Conservation (phyloP, 2,888 invertebrate species). For the Autographa gamma region DNA sequence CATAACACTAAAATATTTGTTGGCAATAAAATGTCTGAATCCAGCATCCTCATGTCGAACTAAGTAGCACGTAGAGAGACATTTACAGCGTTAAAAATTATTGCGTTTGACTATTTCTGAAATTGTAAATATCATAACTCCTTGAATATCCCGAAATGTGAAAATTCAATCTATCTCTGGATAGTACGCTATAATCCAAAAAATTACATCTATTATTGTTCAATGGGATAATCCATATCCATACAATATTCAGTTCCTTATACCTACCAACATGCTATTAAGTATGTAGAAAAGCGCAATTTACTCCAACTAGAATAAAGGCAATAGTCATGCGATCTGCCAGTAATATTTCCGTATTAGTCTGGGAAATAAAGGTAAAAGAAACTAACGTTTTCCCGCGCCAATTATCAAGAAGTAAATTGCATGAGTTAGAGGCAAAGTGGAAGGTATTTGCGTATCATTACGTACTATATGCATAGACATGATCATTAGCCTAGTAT, state of each 20-base stretch:
- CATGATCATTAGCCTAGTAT: slow-evolving; percentile 4
- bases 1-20: too few relatives aligned
- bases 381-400: slow-evolving; percentile 42
- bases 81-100: too few relatives aligned
- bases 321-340: slow-evolving; percentile 22
- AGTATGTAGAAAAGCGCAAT: not conserved
- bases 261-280: not conserved
- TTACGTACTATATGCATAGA: not conserved
- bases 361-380: slow-evolving; percentile 28
- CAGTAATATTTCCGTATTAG: slow-evolving; percentile 33
- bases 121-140: too few relatives aligned
- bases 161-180: too few relatives aligned
- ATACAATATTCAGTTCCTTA: not conserved
- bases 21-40: too few relatives aligned
- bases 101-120: too few relatives aligned
- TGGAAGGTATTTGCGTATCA: not conserved
- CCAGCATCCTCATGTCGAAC: too few relatives aligned
- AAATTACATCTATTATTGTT: not conserved
- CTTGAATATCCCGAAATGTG: too few relatives aligned
- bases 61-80: too few relatives aligned
- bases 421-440: slow-evolving; percentile 10
- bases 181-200: too few relatives aligned
- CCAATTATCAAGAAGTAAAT: slow-evolving; percentile 35
- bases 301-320: slow-evolving; percentile 19
- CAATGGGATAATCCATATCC: not conserved